phyloP scores from a whole-genome alignment of 2,113 vertebrate species.

The Bagarius yarrelli region DNA sequence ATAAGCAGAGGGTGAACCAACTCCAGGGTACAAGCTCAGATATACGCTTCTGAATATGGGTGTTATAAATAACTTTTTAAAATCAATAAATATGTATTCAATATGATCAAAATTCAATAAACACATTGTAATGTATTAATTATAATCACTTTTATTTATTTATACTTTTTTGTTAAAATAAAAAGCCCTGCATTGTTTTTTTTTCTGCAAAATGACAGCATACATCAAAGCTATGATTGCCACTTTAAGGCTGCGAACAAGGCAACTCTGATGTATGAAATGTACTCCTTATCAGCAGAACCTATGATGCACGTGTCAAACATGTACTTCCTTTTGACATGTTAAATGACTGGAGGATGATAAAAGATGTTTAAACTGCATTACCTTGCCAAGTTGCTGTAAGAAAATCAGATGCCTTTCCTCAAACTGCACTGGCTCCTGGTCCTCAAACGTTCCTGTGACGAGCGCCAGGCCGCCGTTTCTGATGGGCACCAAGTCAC shows the following conservation, averaged over 20 bases:
- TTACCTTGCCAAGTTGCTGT: slow-evolving; percentile 95
- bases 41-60: too few species aligned
- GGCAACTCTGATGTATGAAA: neutral
- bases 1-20: too few species aligned
- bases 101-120: too few species aligned
- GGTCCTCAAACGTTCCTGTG: slow-evolving; percentile 80
- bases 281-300: neutral
- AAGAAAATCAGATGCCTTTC: slow-evolving; percentile 96
- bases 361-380: neutral
- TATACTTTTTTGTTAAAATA: too few species aligned
- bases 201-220: too few species aligned
- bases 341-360: neutral
- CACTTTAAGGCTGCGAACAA: neutral
- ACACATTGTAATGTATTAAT: too few species aligned
- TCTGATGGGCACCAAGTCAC: slow-evolving; percentile 87
- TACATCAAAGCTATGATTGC: neutral
- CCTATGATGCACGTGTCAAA: neutral
- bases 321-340: neutral
- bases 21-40: too few species aligned
- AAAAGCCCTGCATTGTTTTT: too few species aligned
- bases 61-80: too few species aligned
- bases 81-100: too few species aligned
- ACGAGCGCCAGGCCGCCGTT: slow-evolving; percentile 78
- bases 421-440: slow-evolving; percentile 91
- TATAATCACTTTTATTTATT: too few species aligned